Base-by-base conservation (phyloP, 2,888 invertebrate species). In the Protonemura montana region DNA sequence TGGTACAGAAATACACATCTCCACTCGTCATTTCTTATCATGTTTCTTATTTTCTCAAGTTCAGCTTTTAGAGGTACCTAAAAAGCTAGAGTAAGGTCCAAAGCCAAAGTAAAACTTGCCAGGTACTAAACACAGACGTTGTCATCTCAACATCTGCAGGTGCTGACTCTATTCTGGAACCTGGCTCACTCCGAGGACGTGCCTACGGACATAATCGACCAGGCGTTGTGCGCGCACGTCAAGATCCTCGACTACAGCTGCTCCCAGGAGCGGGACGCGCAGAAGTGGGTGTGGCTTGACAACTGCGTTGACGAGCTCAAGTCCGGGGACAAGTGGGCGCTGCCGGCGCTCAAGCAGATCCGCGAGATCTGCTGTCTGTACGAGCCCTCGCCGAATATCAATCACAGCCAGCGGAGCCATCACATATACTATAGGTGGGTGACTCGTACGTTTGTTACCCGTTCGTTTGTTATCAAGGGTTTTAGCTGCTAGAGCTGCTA, bases 231-330 rank as follows among this genome's bases (percentile, higher is more conserved):
- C 59, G 98, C 98, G 88, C 98, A 99, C 90, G 97, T 98, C 21
- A 99, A 99, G 93, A 99, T 99, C 90, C 93, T 99, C 88, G 99
- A 99, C 92, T 99, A 98, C 91, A 98, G 98, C 90, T 99, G 98
- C 92, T 98, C 98, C 6, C 98, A 98, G 93, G 98, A 99, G 91
- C 94, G 98, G 89, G 98, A 99, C 91, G 96, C 97, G 16, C 98
- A 98, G 91, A 99, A 99, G 92, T 97, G 97, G 21, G 95, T 96
- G 87, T 99, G 98, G 98, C 93, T 99, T 87, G 97, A 98, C 90
- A 97, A 97, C 92, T 98, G 98, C 91, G 98, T 99, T n/a, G 98
- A 98, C 89, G 98, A 99, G 91, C 91, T 99, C 87, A 97, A 97
- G 91, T 95, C 94, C 85, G 95, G 95, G 78, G 97, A 97, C 89